Base-by-base conservation (phyloP, 2,797 vertebrate species). In the Falco concolor region DNA sequence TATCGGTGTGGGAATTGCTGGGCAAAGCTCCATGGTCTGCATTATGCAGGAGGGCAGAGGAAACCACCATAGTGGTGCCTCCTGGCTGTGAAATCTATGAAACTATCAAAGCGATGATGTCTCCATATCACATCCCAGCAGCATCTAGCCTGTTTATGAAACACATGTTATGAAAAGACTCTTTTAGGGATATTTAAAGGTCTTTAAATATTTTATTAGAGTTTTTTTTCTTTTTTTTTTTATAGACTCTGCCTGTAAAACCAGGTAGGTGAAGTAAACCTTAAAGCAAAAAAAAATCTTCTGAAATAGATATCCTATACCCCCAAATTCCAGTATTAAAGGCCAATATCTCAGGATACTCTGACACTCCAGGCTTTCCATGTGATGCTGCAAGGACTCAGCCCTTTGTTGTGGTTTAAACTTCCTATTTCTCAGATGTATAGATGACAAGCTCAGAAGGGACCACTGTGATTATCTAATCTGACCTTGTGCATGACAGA, bases 181-280 rank as follows among this genome's bases (percentile, higher is more conserved):
- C 84, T 93, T 93, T 93, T 54, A 95, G 49, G 30, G 27, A 85
- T 95, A 95, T 94, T 96, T 96, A 95, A 53, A 92, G 68, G 59
- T 38, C 76, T 97, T 90, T 93, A 93, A 95, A 95, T 96, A 89
- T 96, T 96, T 96, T 94, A 95, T 93, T 77, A 57, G 52, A 36
- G 27, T 0, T 42, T 75, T 73, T 32, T 38, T 38, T 38, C 36
- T 40, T 40, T 14, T 40, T 16, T 16, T 42, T 87, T 72, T 42
- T 77, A 89, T 77, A 83, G 60, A 86, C 30, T 78, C 20, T 83
- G 57, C 77, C 64, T 89, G 53, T 57, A 89, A 96, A 95, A 82
- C 28, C 56, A 92, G 90, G 85, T 80, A 84, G 67, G 68, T 81
- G 30, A 96, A 94, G 93, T 78, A 89, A 89, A 83, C 40, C 27